A percentile compares a stretch with the other conserved stretches of the same genome.
Evolutionary conservation across 2,888 invertebrate genomes (phyloP).

Genomic region (Ichneumoninae sp.): DNA sequence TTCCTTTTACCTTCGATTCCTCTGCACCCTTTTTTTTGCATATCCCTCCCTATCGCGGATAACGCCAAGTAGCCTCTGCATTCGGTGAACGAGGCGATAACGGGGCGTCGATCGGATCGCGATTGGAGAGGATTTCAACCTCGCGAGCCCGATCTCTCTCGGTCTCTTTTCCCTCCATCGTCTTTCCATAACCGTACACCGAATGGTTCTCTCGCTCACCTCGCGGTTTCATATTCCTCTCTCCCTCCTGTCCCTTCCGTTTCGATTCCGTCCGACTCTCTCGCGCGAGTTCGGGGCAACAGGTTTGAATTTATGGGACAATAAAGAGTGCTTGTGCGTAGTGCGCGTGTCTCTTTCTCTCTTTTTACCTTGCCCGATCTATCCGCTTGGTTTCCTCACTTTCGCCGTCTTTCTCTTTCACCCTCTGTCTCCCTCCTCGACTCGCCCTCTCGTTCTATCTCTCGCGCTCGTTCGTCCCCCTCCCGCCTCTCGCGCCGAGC

Average conservation of each 20-base stretch:
- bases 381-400: conserved; percentile 63
- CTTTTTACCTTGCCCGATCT: conserved; percentile 64
- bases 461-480: conserved; percentile 53
- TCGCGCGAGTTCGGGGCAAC: conserved; percentile 80
- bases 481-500: conserved; percentile 62
- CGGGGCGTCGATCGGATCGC: conserved; percentile 76
- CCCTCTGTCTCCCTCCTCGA: conserved; percentile 49
- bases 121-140: conserved; percentile 73
- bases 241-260: conserved; percentile 67
- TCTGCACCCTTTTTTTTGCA: neutral
- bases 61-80: conserved; percentile 79
- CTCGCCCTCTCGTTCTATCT: conserved; percentile 55
- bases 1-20: conserved; percentile 13
- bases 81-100: conserved; percentile 74
- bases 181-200: conserved; percentile 47
- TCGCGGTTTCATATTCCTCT: conserved; percentile 49
- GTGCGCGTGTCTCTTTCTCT: conserved; percentile 79
- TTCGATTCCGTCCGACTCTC: conserved; percentile 65
- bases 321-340: conserved; percentile 83
- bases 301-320: conserved; percentile 84
- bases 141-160: conserved; percentile 62
- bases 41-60: conserved; percentile 29
- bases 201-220: conserved; percentile 52
- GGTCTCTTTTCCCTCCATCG: conserved; percentile 42
- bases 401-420: conserved; percentile 47